Evolutionary conservation across 2,888 invertebrate genomes (phyloP).

Genomic region (Ectemnius continuus): DNA sequence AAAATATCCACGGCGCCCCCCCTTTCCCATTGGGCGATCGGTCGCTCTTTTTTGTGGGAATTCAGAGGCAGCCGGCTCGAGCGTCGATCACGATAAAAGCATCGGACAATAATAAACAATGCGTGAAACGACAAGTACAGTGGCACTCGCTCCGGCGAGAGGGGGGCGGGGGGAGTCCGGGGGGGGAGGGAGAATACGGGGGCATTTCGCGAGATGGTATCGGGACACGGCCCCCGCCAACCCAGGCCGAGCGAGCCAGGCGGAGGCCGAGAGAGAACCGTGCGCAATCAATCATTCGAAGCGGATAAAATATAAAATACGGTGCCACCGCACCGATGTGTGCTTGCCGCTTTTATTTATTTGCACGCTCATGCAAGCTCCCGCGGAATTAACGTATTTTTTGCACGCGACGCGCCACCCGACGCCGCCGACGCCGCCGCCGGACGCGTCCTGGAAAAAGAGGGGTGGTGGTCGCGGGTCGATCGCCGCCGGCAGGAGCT

Average conservation of each 20-base stretch:
- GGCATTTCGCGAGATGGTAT: slow-evolving; percentile 75
- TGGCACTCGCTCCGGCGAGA: slow-evolving; percentile 22
- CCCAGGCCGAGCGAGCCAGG: slow-evolving; percentile 35
- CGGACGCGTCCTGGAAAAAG: no score
- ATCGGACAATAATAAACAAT: slow-evolving; percentile 77
- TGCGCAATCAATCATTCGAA: slow-evolving; percentile 74
- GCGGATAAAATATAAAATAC: slow-evolving; percentile 77
- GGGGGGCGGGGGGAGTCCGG: background rate
- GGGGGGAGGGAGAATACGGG: slow-evolving; percentile 31
- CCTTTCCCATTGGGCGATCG: background rate
- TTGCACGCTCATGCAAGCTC: slow-evolving; percentile 75
- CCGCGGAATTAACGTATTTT: slow-evolving; percentile 75
- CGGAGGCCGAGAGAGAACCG: slow-evolving; percentile 52
- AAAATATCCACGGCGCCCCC: background rate
- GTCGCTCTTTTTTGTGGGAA: slow-evolving; percentile 17
- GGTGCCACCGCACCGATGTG: slow-evolving; percentile 64
- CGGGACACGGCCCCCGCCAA: slow-evolving; percentile 33
- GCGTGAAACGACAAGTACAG: slow-evolving; percentile 76
- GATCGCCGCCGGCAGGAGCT: slow-evolving; percentile 63
- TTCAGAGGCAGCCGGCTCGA: slow-evolving; percentile 14
- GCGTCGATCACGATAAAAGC: slow-evolving; percentile 71
- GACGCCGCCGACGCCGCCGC: slow-evolving; percentile 22
- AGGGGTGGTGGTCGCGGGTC: slow-evolving; percentile 51
- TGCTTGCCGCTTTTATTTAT: slow-evolving; percentile 74
- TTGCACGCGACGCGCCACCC: slow-evolving; percentile 70